Percentiles rank a stretch among this genome's conserved stretches.
phyloP scores from a whole-genome alignment of 2,113 vertebrate species.

The Pelvicachromis taeniatus region DNA sequence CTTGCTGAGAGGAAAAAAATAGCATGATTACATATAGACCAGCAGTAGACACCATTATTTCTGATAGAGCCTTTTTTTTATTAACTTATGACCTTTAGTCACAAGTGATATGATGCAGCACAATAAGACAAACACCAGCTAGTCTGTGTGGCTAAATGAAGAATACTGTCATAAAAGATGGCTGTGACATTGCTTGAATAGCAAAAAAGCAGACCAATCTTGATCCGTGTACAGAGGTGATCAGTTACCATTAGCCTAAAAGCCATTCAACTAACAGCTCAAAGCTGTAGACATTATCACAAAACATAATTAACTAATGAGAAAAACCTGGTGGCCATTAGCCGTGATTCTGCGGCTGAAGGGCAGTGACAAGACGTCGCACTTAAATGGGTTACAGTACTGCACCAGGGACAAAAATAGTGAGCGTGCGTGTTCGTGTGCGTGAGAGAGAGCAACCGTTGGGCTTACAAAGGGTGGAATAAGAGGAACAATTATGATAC shows the following conservation, averaged over 20 bases:
- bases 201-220: not conserved
- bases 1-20: not conserved
- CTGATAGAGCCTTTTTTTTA: not conserved
- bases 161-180: not conserved
- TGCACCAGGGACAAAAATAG: not conserved
- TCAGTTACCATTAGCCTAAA: slow-evolving; percentile 36
- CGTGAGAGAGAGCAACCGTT: not conserved
- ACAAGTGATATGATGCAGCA: not conserved
- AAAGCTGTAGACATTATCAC: slow-evolving; percentile 34
- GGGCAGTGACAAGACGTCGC: slow-evolving; percentile 39
- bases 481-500: slow-evolving; percentile 42
- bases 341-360: slow-evolving; percentile 21
- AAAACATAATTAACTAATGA: slow-evolving; percentile 62
- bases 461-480: slow-evolving; percentile 18
- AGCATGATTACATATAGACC: slow-evolving; percentile 14
- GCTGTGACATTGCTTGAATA: not conserved
- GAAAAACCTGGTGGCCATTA: slow-evolving; percentile 47
- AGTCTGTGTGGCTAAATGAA: slow-evolving; percentile 3
- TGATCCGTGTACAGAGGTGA: not conserved
- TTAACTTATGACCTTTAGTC: not conserved
- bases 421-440: not conserved
- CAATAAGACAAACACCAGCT: not conserved
- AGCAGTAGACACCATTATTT: slow-evolving; percentile 5
- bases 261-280: slow-evolving; percentile 18
- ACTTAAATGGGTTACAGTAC: slow-evolving; percentile 35